Evolutionary conservation across 2,113 vertebrate species (phyloP), one percentile per base, ranked within the genome.

Genomic region (Megaceryle torquata): DNA sequence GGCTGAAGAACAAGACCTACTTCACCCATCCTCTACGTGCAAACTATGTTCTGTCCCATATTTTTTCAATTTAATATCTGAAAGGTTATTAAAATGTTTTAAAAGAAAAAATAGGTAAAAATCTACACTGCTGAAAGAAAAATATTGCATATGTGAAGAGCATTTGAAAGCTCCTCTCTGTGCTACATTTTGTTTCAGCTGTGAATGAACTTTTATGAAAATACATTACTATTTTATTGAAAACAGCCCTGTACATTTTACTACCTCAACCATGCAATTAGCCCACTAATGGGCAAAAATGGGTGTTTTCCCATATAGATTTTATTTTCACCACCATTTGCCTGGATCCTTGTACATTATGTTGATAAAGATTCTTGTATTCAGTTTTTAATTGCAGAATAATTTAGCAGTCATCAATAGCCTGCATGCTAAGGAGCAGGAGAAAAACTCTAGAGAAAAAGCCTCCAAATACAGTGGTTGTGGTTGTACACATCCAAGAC

Each of bases 21-120:
- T 61, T 82, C 33, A 37, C 13, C 26, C 35, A 16, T 46, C 46
- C 46, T 46, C 19, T 46, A 46, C 46, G 19, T 2, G 1, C 24
- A 87, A 86, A 87, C 28, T 67, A 10, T 3, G 2, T 37, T 37
- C 37, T 37, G 37, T 53, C 54, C 61, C 11, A 2, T 25, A 70
- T 9, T 68, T 91, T 64, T 87, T 91, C 61, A 79, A 24, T 71
- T 65, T 50, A 50, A 24, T 50, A 50, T 24, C 48, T 81, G 71
- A 89, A 82, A 92, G 43, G 18, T 67, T 80, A 76, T 76, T 82
- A 67, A 92, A 70, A 59, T 67, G 20, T 79, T 94, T 96, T 68
- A 60, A 60, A 89, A 89, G 60, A 74, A 67, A 60, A 77, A 50
- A 17, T n/a, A n/a, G 33, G 11, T 79, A n/a, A 74, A 33, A 93